These are phyloP conservation scores for Illadopsis cleaveri DNA, from an alignment of 2,113 vertebrate species.

Conservation along the genomic window DNA sequence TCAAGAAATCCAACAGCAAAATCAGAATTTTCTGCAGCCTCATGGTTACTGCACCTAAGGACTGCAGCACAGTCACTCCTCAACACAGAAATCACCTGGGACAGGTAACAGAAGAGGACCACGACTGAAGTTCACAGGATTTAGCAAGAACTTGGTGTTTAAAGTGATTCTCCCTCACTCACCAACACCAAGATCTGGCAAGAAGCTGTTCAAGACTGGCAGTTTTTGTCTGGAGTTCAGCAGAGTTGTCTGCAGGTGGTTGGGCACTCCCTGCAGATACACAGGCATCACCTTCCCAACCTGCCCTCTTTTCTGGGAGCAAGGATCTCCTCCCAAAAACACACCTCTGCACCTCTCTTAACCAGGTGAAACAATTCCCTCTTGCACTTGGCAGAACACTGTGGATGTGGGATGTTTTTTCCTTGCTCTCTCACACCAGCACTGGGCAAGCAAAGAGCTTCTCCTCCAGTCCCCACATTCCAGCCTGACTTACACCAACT, in stretches of 20 bases:
- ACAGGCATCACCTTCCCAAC: background rate
- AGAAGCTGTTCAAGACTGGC: no score
- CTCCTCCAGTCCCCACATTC: background rate
- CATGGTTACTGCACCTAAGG: background rate
- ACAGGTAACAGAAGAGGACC: background rate
- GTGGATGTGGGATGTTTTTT: rapidly evolving
- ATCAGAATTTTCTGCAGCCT: background rate
- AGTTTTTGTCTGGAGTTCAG: background rate
- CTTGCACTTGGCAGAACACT: background rate
- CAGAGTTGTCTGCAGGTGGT: background rate
- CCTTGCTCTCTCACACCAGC: background rate
- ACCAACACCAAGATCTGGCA: background rate
- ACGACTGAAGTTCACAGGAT: background rate
- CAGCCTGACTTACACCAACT: background rate
- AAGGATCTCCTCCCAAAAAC: background rate
- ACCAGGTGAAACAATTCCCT: background rate
- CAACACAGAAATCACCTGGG: background rate
- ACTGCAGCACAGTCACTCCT: background rate
- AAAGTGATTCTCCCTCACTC: background rate
- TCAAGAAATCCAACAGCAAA: background rate
- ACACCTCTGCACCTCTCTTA: background rate
- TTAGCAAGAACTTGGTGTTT: background rate
- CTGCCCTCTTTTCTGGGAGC: background rate
- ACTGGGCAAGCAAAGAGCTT: background rate
- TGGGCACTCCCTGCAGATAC: background rate